phyloP scores from a whole-genome alignment of 1,140 invertebrate species.

The Drosophila asahinai region DNA sequence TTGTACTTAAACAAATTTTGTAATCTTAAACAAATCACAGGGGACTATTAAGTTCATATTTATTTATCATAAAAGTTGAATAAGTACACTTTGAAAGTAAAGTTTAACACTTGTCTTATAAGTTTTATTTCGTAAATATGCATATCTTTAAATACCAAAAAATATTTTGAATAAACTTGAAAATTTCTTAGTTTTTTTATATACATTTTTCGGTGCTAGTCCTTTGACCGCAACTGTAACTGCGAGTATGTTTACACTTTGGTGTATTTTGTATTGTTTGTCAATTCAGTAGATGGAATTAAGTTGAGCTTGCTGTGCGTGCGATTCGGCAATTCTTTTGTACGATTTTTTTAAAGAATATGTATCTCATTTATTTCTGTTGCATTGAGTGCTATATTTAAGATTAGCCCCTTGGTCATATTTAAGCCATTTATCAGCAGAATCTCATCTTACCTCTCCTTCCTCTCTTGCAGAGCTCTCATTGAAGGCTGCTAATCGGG shows the following conservation, averaged over 20 bases:
- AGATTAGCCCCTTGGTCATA: constrained; percentile 10
- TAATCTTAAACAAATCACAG: too few relatives aligned
- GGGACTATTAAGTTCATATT: too few relatives aligned
- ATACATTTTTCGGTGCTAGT: too few relatives aligned
- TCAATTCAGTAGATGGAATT: constrained; percentile 43
- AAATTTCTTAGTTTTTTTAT: too few relatives aligned
- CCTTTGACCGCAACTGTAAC: not conserved
- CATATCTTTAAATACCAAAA: not conserved
- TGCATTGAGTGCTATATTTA: constrained; percentile 27
- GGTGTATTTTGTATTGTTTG: constrained; percentile 51
- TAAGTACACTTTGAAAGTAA: too few relatives aligned
- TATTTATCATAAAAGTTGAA: too few relatives aligned
- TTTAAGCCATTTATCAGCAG: constrained; percentile 28
- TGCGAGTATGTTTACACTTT: not conserved
- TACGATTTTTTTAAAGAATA: constrained; percentile 24
- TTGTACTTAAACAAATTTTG: too few relatives aligned
- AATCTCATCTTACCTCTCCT: constrained; percentile 19
- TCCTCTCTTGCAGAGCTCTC: constrained; percentile 29
- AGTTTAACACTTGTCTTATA: too few relatives aligned
- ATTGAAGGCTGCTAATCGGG: constrained; percentile 57
- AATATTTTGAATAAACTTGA: too few relatives aligned
- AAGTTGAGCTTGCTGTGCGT: not conserved
- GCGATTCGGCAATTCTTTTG: constrained; percentile 28
- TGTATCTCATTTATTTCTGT: constrained; percentile 5
- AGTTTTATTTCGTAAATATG: too few relatives aligned